A percentile compares a stretch with the other conserved stretches of the same genome.
Evolutionary conservation across 2,797 vertebrate species (phyloP).

Genomic region (Galago senegalensis): DNA sequence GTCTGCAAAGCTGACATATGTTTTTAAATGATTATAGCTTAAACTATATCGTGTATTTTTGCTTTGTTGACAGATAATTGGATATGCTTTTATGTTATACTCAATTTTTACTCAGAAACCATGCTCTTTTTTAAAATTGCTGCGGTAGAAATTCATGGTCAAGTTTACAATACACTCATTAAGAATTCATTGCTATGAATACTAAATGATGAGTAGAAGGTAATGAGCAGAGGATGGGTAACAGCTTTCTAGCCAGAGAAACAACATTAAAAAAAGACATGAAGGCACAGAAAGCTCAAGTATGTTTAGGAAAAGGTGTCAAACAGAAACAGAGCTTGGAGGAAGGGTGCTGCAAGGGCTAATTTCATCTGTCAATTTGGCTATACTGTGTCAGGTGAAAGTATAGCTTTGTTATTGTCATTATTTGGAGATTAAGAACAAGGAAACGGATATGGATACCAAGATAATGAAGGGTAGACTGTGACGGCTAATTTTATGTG

Average conservation of each 20-base stretch:
- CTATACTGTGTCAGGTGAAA: background rate
- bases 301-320: background rate
- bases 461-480: background rate
- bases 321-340: background rate
- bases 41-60: background rate
- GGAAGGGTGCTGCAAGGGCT: background rate
- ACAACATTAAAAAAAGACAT: background rate
- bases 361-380: background rate
- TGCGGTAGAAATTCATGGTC: conserved; percentile 27
- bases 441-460: background rate
- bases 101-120: conserved; percentile 14
- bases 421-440: background rate
- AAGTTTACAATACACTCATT: background rate
- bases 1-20: background rate
- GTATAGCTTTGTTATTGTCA: background rate
- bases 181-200: conserved; percentile 21
- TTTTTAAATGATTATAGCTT: conserved; percentile 11
- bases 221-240: background rate
- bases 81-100: background rate
- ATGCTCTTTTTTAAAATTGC: background rate
- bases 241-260: background rate
- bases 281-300: background rate
- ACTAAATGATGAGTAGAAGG: background rate
- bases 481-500: background rate
- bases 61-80: background rate